phyloP scores from a whole-genome alignment of 35 echinoderm and acorn worm species.

The Diadema setosum region DNA sequence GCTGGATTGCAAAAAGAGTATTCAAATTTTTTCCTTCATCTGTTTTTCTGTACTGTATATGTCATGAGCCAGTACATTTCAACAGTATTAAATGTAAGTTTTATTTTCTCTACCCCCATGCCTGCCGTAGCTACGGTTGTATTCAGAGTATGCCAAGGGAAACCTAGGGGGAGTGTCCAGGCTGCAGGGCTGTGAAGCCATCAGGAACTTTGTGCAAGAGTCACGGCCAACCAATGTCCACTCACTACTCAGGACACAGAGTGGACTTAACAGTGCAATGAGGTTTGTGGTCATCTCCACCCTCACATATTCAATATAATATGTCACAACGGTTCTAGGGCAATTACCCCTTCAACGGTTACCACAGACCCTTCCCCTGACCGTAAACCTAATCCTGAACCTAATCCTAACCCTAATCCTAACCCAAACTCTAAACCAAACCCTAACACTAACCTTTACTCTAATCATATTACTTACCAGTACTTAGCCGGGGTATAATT shows the following conservation, averaged over 20 bases:
- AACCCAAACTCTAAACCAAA: no score
- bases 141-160: conserved; percentile 71
- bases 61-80: not conserved
- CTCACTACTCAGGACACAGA: conserved; percentile 52
- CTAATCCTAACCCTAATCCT: no score
- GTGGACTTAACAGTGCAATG: conserved; percentile 69
- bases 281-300: no score
- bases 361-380: no score
- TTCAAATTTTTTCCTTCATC: not conserved
- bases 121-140: conserved; percentile 30
- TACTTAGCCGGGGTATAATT: no score
- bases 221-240: conserved; percentile 50
- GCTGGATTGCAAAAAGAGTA: no score
- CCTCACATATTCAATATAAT: no score
- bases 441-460: no score
- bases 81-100: not conserved
- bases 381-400: no score
- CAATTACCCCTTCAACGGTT: no score
- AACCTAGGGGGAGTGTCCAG: conserved; percentile 63
- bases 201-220: conserved; percentile 48
- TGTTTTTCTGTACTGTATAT: not conserved
- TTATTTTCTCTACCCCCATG: not conserved
- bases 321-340: no score
- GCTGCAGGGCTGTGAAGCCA: conserved; percentile 17
- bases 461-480: no score